Evolutionary conservation across 2,888 invertebrate species (phyloP).

Genomic region (Catocala fraxini): DNA sequence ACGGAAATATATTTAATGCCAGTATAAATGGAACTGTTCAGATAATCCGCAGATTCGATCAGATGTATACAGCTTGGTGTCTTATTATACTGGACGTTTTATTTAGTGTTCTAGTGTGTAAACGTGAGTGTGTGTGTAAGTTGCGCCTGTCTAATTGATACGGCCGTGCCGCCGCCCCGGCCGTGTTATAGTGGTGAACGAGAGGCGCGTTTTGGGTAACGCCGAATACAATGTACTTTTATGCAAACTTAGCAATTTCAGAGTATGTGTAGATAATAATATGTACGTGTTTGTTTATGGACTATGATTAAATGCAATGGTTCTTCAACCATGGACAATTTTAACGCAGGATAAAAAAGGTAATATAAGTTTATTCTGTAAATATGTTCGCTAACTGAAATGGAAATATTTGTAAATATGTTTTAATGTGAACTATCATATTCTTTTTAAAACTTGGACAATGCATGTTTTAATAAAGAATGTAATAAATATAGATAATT

Average conservation of each 20-base stretch:
- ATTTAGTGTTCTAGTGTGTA: not conserved
- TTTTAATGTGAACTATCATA: not conserved
- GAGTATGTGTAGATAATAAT: not conserved
- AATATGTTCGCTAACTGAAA: not conserved
- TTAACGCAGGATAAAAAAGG: not conserved
- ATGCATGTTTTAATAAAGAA: too few relatives aligned
- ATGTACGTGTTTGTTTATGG: too few relatives aligned
- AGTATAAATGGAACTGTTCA: too few relatives aligned
- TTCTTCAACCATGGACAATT: not conserved
- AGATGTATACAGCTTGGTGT: not conserved
- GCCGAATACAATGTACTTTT: not conserved
- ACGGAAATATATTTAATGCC: too few relatives aligned
- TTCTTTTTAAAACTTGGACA: too few relatives aligned
- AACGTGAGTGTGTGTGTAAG: conserved; percentile 4
- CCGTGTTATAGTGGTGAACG: not conserved
- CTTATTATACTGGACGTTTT: not conserved
- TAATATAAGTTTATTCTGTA: not conserved
- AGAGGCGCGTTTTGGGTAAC: conserved; percentile 15
- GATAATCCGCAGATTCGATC: too few relatives aligned
- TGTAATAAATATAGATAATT: too few relatives aligned
- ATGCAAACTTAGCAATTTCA: not conserved
- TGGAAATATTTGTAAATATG: not conserved
- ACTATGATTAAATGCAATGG: not conserved
- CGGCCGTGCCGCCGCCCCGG: not conserved
- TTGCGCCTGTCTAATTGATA: conserved; percentile 4